Conservation (phyloP, 2,888 invertebrate genomes). For the Omphaloscelis lunosa region DNA sequence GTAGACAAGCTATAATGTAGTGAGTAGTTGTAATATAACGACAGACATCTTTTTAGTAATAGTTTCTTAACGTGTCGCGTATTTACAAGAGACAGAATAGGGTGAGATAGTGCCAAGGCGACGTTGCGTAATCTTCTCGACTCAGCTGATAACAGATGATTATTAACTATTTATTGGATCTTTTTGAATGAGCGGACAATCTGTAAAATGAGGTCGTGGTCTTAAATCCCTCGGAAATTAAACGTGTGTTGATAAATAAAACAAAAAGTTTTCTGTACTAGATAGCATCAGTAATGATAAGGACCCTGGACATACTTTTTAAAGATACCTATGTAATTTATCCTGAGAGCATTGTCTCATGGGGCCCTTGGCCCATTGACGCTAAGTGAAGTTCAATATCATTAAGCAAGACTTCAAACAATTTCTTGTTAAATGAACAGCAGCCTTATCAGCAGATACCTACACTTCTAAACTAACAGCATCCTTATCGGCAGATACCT, state of each 20-base stretch:
- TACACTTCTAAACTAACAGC: constrained; percentile 5
- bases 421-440: constrained; percentile 18
- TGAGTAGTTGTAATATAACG: neutral
- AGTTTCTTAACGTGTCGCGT: constrained; percentile 28
- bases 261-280: neutral
- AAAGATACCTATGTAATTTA: neutral
- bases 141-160: constrained; percentile 55
- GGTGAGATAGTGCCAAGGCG: constrained; percentile 49
- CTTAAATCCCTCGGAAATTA: constrained; percentile 12
- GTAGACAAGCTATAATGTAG: neutral
- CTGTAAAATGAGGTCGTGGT: constrained; percentile 25
- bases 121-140: constrained; percentile 58
- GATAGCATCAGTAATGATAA: neutral
- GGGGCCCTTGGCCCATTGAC: constrained; percentile 7
- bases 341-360: neutral
- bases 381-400: constrained; percentile 43
- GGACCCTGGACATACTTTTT: neutral
- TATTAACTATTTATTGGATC: constrained; percentile 53
- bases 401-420: constrained; percentile 42
- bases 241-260: neutral
- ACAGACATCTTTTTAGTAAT: constrained; percentile 12
- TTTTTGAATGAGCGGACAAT: constrained; percentile 44
- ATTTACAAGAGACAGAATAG: constrained; percentile 32
- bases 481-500: constrained; percentile 29
- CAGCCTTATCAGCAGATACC: constrained; percentile 28